phyloP scores from a whole-genome alignment of 2,797 vertebrate genomes.

The Syngnathus acus region DNA sequence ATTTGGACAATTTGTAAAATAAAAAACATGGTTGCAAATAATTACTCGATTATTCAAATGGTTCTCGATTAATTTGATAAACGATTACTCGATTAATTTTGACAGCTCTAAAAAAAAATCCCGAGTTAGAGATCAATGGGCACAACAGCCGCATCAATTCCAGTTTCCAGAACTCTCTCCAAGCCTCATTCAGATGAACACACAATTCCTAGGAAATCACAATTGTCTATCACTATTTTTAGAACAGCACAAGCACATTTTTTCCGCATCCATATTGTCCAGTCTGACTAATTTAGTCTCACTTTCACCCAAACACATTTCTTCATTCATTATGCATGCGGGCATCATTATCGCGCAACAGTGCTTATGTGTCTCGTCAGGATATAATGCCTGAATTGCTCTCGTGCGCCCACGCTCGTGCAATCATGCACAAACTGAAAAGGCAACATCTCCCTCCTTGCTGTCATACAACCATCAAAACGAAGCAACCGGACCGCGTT shows the following conservation, averaged over 20 bases:
- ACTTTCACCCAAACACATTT: neutral
- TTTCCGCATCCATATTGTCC: neutral
- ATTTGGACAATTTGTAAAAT: too few species aligned
- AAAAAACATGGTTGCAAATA: too few species aligned
- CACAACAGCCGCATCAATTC: too few species aligned
- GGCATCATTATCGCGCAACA: neutral
- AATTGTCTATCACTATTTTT: neutral
- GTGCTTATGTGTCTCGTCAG: slow-evolving; percentile 1
- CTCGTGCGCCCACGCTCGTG: neutral
- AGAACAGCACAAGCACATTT: too few species aligned
- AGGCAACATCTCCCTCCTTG: neutral
- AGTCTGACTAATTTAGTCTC: neutral
- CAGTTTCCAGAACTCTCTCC: too few species aligned
- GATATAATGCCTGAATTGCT: slow-evolving; percentile 4
- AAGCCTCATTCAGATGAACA: too few species aligned
- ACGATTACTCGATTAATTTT: too few species aligned
- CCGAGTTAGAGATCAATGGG: too few species aligned
- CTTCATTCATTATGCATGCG: neutral
- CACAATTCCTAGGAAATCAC: too few species aligned
- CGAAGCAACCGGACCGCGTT: neutral
- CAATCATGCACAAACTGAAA: neutral
- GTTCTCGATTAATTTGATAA: too few species aligned
- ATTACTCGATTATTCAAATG: too few species aligned
- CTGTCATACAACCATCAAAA: neutral
- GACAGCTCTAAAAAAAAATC: too few species aligned